Evolutionary conservation across 1,140 invertebrate species (phyloP).

Genomic region (Homarus americanus): DNA sequence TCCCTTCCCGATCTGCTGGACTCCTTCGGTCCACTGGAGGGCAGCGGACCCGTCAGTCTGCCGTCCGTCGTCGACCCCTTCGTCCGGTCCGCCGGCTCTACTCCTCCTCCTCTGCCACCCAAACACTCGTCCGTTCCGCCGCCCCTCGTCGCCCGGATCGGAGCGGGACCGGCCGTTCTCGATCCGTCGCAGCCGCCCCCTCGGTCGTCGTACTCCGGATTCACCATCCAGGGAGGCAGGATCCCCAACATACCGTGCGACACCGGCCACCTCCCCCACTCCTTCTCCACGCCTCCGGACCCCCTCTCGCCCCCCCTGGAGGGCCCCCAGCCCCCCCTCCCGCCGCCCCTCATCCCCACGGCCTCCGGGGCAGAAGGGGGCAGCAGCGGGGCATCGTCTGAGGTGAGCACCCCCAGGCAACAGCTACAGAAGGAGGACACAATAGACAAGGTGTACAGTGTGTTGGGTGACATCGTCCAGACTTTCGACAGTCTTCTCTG

Average conservation of each 20-base stretch:
- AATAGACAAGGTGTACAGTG: constrained; percentile 71
- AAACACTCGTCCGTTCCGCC: constrained; percentile 8
- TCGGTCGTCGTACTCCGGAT: constrained; percentile 83
- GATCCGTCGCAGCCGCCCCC: not conserved
- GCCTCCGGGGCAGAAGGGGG: constrained; percentile 5
- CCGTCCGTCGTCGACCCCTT: constrained; percentile 9
- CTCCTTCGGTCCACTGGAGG: constrained; percentile 28
- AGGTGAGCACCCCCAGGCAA: constrained; percentile 2
- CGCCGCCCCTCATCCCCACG: constrained; percentile 60
- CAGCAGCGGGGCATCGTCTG: not conserved
- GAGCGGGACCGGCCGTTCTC: not conserved
- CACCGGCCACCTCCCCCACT: constrained; percentile 81
- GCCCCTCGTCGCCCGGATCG: not conserved
- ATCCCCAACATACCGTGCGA: constrained; percentile 87
- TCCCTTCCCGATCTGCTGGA: constrained; percentile 76
- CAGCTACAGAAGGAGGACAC: constrained; percentile 70
- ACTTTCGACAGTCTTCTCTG: constrained; percentile 74
- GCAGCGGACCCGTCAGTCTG: not conserved
- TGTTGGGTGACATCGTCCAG: constrained; percentile 71
- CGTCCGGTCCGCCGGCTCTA: too few relatives aligned
- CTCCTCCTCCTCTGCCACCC: constrained; percentile 77
- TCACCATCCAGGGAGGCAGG: constrained; percentile 83
- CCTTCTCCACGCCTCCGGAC: constrained; percentile 16
- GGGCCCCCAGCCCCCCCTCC: constrained; percentile 45
- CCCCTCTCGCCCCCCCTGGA: constrained; percentile 54